Evolutionary conservation across 2,888 invertebrate genomes (phyloP).

Genomic region (Syritta pipiens): DNA sequence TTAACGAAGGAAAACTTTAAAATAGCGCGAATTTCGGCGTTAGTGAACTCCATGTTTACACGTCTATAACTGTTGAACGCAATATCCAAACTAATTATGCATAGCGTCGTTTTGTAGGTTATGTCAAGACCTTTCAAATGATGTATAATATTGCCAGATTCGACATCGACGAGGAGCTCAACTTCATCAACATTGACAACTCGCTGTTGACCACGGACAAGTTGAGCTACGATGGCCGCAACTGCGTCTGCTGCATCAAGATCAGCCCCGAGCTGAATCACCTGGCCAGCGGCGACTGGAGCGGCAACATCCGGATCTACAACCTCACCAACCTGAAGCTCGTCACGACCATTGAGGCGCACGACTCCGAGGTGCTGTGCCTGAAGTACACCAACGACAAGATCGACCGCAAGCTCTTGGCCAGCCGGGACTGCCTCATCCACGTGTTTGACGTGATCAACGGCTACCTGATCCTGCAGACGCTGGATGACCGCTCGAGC

Average conservation of each 20-base stretch:
- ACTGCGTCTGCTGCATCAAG: conserved; percentile 93
- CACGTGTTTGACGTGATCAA: conserved; percentile 94
- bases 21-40: too few relatives aligned
- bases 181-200: conserved; percentile 90
- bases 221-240: conserved; percentile 90
- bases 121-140: too few relatives aligned
- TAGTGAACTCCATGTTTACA: too few relatives aligned
- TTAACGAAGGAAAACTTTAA: too few relatives aligned
- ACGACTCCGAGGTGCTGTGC: conserved; percentile 97
- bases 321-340: conserved; percentile 84
- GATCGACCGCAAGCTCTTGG: conserved; percentile 84
- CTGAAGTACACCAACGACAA: conserved; percentile 88
- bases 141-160: too few relatives aligned
- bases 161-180: conserved; percentile 92
- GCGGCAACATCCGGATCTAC: conserved; percentile 91
- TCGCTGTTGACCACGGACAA: conserved; percentile 80
- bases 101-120: too few relatives aligned
- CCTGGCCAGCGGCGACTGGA: conserved; percentile 94
- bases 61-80: too few relatives aligned
- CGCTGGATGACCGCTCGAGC: conserved; percentile 97
- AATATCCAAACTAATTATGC: too few relatives aligned
- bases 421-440: conserved; percentile 94
- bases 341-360: conserved; percentile 93
- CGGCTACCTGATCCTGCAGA: conserved; percentile 93
- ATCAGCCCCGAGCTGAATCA: conserved; percentile 94